Percentiles rank a stretch among this genome's conserved stretches.
phyloP scores from a whole-genome alignment of 1,140 invertebrate genomes.

The Zaprionus gabonicus region DNA sequence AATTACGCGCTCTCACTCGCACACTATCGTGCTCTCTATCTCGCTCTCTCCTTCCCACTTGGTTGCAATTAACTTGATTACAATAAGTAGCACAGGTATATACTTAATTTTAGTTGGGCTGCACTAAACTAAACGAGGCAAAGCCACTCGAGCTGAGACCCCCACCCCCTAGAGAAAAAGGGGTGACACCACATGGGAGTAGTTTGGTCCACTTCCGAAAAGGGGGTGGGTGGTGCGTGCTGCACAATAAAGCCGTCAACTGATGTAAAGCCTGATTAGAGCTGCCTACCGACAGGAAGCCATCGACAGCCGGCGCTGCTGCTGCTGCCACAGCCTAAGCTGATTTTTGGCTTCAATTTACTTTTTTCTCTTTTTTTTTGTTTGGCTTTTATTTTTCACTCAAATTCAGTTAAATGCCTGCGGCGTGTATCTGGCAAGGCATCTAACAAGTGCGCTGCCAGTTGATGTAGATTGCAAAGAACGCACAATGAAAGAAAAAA shows the following conservation, averaged over 20 bases:
- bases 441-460: constrained; percentile 50
- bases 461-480: constrained; percentile 28
- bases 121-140: constrained; percentile 8
- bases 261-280: constrained; percentile 47
- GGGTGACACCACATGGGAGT: constrained; percentile 10
- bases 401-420: constrained; percentile 71
- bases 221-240: neutral
- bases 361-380: constrained; percentile 25
- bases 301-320: constrained; percentile 36
- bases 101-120: constrained; percentile 41
- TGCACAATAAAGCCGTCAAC: neutral
- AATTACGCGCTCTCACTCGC: constrained; percentile 59
- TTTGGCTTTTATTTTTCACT: constrained; percentile 55
- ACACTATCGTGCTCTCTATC: constrained; percentile 31
- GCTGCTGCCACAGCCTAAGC: constrained; percentile 42
- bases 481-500: constrained; percentile 8
- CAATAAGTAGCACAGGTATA: constrained; percentile 47
- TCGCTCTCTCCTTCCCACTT: constrained; percentile 1
- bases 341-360: constrained; percentile 41
- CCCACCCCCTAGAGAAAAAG: constrained; percentile 3
- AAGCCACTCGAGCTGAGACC: neutral
- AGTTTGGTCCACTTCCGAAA: neutral
- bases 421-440: constrained; percentile 51
- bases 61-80: constrained; percentile 75
- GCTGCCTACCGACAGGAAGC: constrained; percentile 24